Conservation (phyloP, 2,113 vertebrate genomes). For the Clinocottus analis region DNA sequence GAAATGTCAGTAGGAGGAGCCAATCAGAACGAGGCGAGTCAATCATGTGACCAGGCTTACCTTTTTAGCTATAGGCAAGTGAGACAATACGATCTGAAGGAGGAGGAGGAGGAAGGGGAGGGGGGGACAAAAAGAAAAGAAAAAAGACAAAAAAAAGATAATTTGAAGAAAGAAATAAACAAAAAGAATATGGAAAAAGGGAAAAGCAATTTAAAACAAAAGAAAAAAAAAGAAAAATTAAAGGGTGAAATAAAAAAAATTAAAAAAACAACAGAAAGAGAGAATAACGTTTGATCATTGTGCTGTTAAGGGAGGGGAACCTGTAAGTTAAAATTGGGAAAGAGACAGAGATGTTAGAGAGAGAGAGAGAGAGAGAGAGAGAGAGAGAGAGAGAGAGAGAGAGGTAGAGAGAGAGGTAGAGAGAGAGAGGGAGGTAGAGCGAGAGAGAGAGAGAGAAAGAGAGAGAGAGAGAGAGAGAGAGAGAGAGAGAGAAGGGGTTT, state of each 20-base stretch:
- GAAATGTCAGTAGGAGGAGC: conserved; percentile 68
- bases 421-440: conserved; percentile 3
- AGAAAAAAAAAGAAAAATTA: conserved; percentile 78
- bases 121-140: conserved; percentile 72
- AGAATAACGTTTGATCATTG: conserved; percentile 74
- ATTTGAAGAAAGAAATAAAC: conserved; percentile 81
- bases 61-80: conserved; percentile 97
- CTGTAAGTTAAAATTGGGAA: conserved; percentile 30
- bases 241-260: conserved; percentile 44
- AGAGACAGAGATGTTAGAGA: background rate
- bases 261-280: conserved; percentile 63
- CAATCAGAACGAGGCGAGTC: conserved; percentile 64
- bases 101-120: conserved; percentile 85
- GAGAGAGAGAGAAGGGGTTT: background rate
- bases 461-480: background rate
- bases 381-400: background rate
- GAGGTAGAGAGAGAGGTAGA: background rate
- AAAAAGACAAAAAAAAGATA: conserved; percentile 63
- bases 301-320: conserved; percentile 58
- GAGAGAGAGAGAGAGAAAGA: background rate
- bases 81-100: conserved; percentile 99
- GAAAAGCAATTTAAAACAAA: conserved; percentile 76
- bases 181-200: conserved; percentile 21
- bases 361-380: conserved; percentile 1
- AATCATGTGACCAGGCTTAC: conserved; percentile 87